Conservation (phyloP, 37 sponge, comb jelly and placozoan species). For the Cladorhizidae sp. region DNA sequence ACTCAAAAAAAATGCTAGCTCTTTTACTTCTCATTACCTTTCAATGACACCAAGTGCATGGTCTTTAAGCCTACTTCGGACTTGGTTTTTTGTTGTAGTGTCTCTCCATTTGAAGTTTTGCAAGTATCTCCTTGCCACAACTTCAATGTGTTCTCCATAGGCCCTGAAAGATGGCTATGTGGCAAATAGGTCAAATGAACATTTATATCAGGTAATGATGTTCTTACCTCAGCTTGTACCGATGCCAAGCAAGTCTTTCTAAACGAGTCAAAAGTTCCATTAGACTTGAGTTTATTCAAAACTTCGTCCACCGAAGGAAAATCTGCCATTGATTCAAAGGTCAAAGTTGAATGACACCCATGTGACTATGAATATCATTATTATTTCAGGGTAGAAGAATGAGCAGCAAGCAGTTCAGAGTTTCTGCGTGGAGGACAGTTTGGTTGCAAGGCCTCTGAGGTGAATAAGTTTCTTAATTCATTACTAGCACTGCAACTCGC, state of each 20-base stretch:
- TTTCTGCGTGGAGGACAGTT: too few species aligned
- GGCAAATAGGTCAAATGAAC: neutral
- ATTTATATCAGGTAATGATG: too few species aligned
- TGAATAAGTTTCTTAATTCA: too few species aligned
- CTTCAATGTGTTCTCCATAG: slow-evolving; percentile 63
- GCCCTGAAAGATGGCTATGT: slow-evolving; percentile 58
- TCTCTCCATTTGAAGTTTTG: slow-evolving; percentile 53
- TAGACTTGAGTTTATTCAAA: slow-evolving; percentile 56
- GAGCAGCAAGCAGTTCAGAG: too few species aligned
- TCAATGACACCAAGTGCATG: slow-evolving; percentile 48
- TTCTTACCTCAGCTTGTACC: slow-evolving; percentile 57
- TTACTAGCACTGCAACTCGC: too few species aligned
- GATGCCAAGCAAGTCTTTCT: slow-evolving; percentile 61
- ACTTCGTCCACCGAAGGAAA: slow-evolving; percentile 55
- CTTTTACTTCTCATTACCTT: slow-evolving; percentile 43
- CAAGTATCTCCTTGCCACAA: slow-evolving; percentile 51
- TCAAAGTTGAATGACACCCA: neutral
- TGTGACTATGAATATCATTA: slow-evolving; percentile 54
- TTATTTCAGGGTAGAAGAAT: too few species aligned
- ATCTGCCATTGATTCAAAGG: neutral
- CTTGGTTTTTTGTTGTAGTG: slow-evolving; percentile 60
- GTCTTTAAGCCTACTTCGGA: slow-evolving; percentile 42
- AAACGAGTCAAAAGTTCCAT: slow-evolving; percentile 76
- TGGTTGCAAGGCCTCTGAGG: too few species aligned
- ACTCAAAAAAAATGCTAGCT: too few species aligned